Conservation (phyloP, 2,113 vertebrate species). For the Lasiurus borealis region DNA sequence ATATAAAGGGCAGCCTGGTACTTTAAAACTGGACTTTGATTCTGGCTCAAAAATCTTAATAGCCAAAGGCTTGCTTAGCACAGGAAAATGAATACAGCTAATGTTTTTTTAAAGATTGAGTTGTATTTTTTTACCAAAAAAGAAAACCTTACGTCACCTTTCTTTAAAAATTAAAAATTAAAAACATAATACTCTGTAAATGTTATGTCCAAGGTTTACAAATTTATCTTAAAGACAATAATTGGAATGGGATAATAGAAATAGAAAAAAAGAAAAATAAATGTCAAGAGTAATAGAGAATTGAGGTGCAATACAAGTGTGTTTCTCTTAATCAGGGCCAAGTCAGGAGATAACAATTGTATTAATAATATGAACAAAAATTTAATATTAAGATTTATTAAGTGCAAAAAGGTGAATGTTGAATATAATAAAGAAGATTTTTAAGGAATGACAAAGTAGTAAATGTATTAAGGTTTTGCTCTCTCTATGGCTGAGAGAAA, state of each 20-base stretch:
- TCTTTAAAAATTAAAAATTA: slow-evolving; percentile 31
- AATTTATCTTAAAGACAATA: neutral
- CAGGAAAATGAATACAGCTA: neutral
- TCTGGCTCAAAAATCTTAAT: neutral
- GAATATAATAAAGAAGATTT: neutral
- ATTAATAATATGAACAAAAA: neutral
- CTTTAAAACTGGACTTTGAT: neutral
- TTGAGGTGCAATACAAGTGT: neutral
- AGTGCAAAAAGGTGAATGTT: neutral
- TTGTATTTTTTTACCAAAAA: neutral
- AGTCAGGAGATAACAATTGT: neutral
- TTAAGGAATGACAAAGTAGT: neutral
- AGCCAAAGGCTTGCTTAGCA: neutral
- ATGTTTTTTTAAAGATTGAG: neutral
- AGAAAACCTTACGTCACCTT: neutral
- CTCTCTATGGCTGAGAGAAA: neutral
- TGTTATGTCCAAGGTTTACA: neutral
- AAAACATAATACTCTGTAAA: neutral
- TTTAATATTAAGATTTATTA: neutral
- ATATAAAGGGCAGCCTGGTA: neutral
- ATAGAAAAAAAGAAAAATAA: neutral
- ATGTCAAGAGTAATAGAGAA: neutral
- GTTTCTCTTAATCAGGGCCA: neutral
- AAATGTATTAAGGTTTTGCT: neutral
- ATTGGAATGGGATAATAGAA: neutral